Evolutionary conservation across 2,888 invertebrate species (phyloP), one percentile per base, ranked within the genome.

Genomic region (Lepetodrilus schrolli): DNA sequence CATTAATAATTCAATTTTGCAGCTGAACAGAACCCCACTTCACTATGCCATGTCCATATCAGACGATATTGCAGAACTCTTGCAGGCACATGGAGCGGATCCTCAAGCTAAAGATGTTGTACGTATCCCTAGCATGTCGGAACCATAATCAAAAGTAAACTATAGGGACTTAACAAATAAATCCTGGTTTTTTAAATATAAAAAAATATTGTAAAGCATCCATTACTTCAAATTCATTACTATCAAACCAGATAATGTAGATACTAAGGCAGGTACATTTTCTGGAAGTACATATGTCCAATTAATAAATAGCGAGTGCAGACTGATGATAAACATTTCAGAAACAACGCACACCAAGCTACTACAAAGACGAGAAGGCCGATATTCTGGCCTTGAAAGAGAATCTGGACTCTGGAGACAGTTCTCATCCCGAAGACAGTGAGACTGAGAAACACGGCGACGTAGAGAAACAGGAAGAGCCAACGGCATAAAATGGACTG

Each of bases 11-110:
- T 38, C 50, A 49, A 13, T 65, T 26, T 78, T 76, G 10, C 80
- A 87, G 87, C 36, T 80, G 69, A 83, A 85, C 66, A 77, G 87
- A 74, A 86, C 86, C 51, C 84, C 87, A 0, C 75, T 86, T 13
- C 87, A 87, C 74, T 87, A 86, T 73, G 86, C 86, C 2, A 79
- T 76, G 74, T 84, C 80, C 13, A 68, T 84, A 17, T 81, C 83
- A 21, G 82, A 80, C 48, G 84, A 86, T 4, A 70, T 84, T 37
- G 76, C 74, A 10, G 74, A 79, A 37, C 23, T 83, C 4, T 75
- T 87, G 36, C 72, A 78, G 26, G 76, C 77, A 17, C 76, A 82
- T 23, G 85, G 84, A 38, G 84, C 84, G 4, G 84, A 85, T 70
- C 49, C 77, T n/a, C 74, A 79, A 13, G 78, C 79, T 5, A 78